Percentiles rank a stretch among this genome's conserved stretches.
phyloP scores from a whole-genome alignment of 2,113 vertebrate genomes.

The Eurystomus gularis region DNA sequence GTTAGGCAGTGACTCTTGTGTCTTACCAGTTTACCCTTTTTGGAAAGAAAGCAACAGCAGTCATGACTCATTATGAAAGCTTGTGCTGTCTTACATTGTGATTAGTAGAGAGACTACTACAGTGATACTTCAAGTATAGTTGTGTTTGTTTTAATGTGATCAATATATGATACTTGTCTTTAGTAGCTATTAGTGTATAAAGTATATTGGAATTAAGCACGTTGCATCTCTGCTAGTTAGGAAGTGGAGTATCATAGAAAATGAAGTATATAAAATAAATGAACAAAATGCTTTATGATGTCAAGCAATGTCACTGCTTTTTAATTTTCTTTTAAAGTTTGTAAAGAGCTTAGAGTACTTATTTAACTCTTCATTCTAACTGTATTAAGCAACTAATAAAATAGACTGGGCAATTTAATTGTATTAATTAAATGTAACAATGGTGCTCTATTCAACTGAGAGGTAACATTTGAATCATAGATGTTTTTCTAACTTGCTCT shows the following conservation, averaged over 20 bases:
- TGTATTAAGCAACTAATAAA: neutral
- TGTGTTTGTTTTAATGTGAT: neutral
- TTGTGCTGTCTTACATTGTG: neutral
- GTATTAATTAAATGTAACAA: neutral
- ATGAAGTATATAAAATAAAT: neutral
- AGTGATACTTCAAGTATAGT: neutral
- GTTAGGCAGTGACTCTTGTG: rapidly evolving
- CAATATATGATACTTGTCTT: neutral
- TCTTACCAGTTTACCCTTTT: neutral
- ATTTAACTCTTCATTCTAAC: neutral
- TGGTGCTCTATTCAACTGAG: neutral
- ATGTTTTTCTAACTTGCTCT: neutral
- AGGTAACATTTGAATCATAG: neutral
- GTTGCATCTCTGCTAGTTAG: neutral
- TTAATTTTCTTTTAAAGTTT: neutral
- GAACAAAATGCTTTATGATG: neutral
- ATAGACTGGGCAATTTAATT: neutral
- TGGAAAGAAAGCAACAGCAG: neutral
- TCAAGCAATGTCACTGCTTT: neutral
- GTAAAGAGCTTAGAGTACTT: neutral
- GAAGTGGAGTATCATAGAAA: neutral
- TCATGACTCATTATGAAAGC: neutral
- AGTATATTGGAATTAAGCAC: neutral
- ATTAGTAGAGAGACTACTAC: neutral
- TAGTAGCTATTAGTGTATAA: neutral